Base-by-base conservation (phyloP, 2,113 vertebrate species). In the Chionis minor region DNA sequence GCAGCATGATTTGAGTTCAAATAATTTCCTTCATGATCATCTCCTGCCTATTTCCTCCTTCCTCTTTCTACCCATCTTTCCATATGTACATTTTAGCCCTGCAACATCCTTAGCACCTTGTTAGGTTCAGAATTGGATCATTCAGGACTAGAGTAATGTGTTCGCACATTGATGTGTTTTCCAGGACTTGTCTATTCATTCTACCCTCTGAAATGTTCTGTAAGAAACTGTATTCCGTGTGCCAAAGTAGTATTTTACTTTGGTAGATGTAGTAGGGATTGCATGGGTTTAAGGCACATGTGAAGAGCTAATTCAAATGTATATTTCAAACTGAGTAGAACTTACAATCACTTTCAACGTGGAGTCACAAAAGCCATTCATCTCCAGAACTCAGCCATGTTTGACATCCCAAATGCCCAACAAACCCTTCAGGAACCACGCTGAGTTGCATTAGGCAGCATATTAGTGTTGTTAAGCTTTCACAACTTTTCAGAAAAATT, bases 301-400 rank as follows among this genome's bases (percentile, higher is more conserved):
- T 38, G 38, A 44, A 74, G 65, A 90, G 10, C 12, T 74, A 42
- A 47, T 30, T 63, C 19, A 49, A 11, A 56, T 74, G 20, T 38
- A 54, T n/a, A 24, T 80, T 84, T 80, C 61, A 83, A 58, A n/a
- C 38, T 33, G 6, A 59, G 40, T 44, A 33, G 38, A 74, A 27
- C 20, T 54, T 87, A 13, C 0, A 63, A 26, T 33, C 0, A 1
- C 30, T 6, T 71, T 71, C 14, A 51, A 8, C 4, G 2, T 14
- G 24, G 15, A 71, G 24, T 65, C 14, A 16, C 42, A 55, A 12
- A 71, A 91, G 35, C 28, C 19, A 13, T 62, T 81, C 3, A 6
- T 47, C 49, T 69, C 56, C 32, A 58, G 52, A 88, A 69, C 27
- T 19, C 40, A 61, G 22, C 49, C 2, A 2, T 4, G 26, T 58